phyloP scores from a whole-genome alignment of 1,140 invertebrate species.

The Samia ricini region DNA sequence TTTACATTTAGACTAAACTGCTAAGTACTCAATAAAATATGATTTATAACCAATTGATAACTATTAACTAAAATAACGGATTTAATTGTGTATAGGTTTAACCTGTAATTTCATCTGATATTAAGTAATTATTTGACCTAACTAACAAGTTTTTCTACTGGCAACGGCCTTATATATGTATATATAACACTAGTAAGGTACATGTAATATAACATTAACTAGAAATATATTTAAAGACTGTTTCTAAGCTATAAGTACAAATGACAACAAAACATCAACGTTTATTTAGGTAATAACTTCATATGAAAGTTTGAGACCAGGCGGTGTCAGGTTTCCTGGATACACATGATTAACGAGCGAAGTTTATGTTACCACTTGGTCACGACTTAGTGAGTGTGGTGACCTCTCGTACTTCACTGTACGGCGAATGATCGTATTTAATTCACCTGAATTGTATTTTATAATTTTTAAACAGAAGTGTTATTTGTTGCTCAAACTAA shows the following conservation, averaged over 20 bases:
- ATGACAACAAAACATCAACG: background rate
- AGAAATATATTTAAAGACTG: background rate
- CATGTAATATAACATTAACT: background rate
- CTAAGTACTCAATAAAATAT: no score
- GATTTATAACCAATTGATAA: no score
- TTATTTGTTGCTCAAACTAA: no score
- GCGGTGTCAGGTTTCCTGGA: constrained; percentile 9
- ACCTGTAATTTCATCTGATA: no score
- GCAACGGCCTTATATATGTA: no score
- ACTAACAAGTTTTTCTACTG: no score
- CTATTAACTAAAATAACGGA: no score
- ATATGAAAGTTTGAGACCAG: constrained; percentile 8
- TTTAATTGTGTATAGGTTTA: no score
- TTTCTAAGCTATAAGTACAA: background rate
- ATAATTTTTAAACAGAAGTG: background rate
- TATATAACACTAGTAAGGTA: no score
- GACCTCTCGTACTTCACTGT: background rate
- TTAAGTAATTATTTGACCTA: no score
- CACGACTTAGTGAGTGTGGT: background rate
- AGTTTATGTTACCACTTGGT: constrained; percentile 5
- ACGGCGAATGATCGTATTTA: background rate
- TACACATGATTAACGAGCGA: constrained; percentile 23
- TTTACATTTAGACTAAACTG: no score
- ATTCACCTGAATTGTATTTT: background rate
- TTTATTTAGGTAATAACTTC: constrained; percentile 17